Evolutionary conservation across 2,888 invertebrate species (phyloP).

Genomic region (Oscheius sp.): DNA sequence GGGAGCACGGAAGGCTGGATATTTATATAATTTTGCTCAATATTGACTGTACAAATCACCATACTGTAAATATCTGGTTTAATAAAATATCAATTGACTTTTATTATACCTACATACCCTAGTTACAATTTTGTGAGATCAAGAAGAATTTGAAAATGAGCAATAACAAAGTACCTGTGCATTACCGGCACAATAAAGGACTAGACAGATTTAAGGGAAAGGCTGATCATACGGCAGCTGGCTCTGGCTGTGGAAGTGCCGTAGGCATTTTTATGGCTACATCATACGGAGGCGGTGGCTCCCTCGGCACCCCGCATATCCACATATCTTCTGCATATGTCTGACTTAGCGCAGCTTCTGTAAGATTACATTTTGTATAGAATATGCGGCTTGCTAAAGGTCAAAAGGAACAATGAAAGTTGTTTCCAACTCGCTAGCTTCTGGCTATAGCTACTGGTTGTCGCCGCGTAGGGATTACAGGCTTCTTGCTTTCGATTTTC

Average conservation of each 20-base stretch:
- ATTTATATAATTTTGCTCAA: conserved; percentile 5
- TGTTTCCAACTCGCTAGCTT: too few relatives aligned
- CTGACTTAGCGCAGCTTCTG: conserved; percentile 53
- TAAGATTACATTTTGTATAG: background rate
- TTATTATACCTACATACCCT: conserved; percentile 9
- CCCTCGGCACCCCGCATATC: conserved; percentile 56
- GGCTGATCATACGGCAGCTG: conserved; percentile 1
- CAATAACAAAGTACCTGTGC: conserved; percentile 19
- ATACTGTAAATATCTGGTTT: too few relatives aligned
- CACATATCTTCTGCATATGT: conserved; percentile 58
- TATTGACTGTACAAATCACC: too few relatives aligned
- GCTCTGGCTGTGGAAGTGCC: conserved; percentile 33
- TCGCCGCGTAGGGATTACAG: background rate
- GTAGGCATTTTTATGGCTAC: conserved; percentile 66
- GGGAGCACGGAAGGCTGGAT: background rate
- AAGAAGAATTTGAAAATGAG: conserved; percentile 14
- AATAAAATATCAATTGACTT: background rate
- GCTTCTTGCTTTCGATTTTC: background rate
- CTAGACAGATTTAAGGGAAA: conserved; percentile 1
- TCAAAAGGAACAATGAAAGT: background rate
- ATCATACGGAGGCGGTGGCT: conserved; percentile 67
- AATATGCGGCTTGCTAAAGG: background rate
- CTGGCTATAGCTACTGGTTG: background rate
- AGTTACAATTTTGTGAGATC: conserved; percentile 27
- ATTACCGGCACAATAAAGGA: conserved; percentile 16